Percentiles rank a stretch among this genome's conserved stretches.
Evolutionary conservation across 2,797 vertebrate genomes (phyloP).

Genomic region (Acrossocheilus fasciatus): DNA sequence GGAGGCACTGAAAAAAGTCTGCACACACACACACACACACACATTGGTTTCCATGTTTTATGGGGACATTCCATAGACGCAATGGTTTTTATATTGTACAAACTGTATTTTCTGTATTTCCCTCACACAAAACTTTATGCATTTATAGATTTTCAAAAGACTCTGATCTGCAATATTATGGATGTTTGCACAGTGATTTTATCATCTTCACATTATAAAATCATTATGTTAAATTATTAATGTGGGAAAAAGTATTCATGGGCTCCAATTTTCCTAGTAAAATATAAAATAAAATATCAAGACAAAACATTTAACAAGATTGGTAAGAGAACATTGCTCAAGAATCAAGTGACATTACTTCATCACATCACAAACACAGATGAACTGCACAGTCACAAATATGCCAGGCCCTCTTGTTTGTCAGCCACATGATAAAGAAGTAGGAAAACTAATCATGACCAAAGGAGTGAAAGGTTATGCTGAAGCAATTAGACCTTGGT

Average conservation of each 20-base stretch:
- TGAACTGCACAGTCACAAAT: constrained; percentile 21
- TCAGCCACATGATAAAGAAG: constrained; percentile 67
- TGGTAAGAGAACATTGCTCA: neutral
- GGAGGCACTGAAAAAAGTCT: neutral
- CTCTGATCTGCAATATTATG: neutral
- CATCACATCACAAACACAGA: constrained; percentile 5
- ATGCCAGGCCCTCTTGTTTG: constrained; percentile 61
- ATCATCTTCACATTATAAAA: neutral
- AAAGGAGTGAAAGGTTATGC: constrained; percentile 61
- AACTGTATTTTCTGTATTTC: neutral
- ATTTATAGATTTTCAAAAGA: neutral
- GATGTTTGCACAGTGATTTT: neutral
- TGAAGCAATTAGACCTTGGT: constrained; percentile 64
- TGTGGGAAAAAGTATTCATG: neutral
- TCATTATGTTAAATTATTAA: neutral
- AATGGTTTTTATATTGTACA: too few species aligned
- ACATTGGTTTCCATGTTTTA: neutral
- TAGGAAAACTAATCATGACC: constrained; percentile 60
- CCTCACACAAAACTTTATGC: neutral
- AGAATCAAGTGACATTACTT: neutral
- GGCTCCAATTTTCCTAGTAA: neutral
- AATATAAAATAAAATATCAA: neutral
- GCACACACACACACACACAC: neutral
- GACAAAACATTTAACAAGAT: neutral
- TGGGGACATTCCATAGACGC: neutral